These are phyloP conservation scores for Brachionus rubens DNA, from an alignment of 1,140 invertebrate species.

Conservation along the genomic window DNA sequence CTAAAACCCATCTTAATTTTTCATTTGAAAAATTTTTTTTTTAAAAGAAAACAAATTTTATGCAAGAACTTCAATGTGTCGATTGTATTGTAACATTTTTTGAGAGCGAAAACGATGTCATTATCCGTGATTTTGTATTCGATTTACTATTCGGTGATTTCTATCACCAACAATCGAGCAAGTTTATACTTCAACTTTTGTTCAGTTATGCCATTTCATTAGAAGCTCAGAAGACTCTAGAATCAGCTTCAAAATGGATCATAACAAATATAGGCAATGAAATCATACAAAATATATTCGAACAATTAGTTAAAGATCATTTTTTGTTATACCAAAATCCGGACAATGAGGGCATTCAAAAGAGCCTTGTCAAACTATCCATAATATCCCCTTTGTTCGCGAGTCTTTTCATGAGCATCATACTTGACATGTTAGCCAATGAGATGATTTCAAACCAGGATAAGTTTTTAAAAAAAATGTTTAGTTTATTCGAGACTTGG, in stretches of 20 bases:
- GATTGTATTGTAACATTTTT: conserved; percentile 41
- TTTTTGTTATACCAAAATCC: neutral
- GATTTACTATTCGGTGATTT: conserved; percentile 36
- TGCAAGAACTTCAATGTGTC: conserved; percentile 42
- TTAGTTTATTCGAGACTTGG: conserved; percentile 29
- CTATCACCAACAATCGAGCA: conserved; percentile 18
- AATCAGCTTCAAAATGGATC: conserved; percentile 32
- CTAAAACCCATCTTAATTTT: neutral
- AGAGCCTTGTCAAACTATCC: neutral
- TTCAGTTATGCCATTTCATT: conserved; percentile 29
- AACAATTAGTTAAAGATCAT: conserved; percentile 37
- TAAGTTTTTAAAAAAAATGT: conserved; percentile 25
- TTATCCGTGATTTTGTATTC: conserved; percentile 35
- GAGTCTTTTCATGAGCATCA: conserved; percentile 40
- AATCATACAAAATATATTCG: conserved; percentile 39
- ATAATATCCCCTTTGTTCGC: neutral
- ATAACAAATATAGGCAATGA: conserved; percentile 40
- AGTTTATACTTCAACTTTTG: conserved; percentile 23
- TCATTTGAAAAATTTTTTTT: neutral
- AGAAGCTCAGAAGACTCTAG: conserved; percentile 8
- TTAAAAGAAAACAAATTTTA: conserved; percentile 31
- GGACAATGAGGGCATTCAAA: neutral
- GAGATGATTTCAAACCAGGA: conserved; percentile 19
- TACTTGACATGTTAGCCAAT: conserved; percentile 38
- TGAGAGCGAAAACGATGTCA: neutral